phyloP scores from a whole-genome alignment of 2,113 vertebrate species.

The Hippocampus barbouri region DNA sequence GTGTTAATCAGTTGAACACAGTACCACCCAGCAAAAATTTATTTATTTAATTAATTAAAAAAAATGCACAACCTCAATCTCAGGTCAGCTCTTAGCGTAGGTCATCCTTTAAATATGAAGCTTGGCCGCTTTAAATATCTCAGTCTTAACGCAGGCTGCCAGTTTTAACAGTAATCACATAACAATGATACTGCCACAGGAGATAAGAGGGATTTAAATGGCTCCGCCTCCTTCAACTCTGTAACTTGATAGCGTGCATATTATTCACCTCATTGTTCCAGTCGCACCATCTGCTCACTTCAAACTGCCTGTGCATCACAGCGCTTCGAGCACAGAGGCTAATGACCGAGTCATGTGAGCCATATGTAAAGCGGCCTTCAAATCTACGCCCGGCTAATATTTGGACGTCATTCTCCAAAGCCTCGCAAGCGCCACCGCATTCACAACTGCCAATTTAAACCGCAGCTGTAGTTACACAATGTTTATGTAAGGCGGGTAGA shows the following conservation, averaged over 20 bases:
- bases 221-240: conserved; percentile 35
- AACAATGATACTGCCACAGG: conserved; percentile 38
- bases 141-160: neutral
- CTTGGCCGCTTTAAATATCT: neutral
- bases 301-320: conserved; percentile 28
- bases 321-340: conserved; percentile 20
- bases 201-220: conserved; percentile 40
- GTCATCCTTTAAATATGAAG: neutral
- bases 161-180: conserved; percentile 38
- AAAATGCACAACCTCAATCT: neutral
- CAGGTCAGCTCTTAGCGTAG: neutral
- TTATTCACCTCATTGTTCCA: conserved; percentile 51
- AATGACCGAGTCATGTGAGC: conserved; percentile 24
- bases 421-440: conserved; percentile 5
- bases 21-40: neutral
- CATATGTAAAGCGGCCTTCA: conserved; percentile 12
- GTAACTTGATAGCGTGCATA: conserved; percentile 36
- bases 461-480: conserved; percentile 3
- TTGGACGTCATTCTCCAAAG: conserved; percentile 10
- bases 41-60: neutral
- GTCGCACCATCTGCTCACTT: conserved; percentile 48
- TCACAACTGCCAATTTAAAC: conserved; percentile 9
- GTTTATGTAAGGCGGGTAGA: conserved; percentile 3
- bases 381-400: conserved; percentile 19
- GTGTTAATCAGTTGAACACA: too few relatives aligned